Evolutionary conservation across 1,140 invertebrate genomes (phyloP).

Genomic region (Drosophila biarmipes): DNA sequence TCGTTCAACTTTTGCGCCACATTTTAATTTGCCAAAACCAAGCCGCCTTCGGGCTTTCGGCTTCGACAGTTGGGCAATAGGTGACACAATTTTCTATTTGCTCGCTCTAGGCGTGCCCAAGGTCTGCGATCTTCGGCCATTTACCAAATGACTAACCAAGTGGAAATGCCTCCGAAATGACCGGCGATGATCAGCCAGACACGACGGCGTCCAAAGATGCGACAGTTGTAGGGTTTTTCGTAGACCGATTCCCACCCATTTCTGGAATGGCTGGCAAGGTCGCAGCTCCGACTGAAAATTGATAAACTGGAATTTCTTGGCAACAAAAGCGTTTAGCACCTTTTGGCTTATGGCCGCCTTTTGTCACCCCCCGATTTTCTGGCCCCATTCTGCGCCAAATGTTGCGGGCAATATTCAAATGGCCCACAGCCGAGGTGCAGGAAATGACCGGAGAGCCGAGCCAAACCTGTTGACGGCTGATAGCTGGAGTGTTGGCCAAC

Average conservation of each 20-base stretch:
- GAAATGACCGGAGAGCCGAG: constrained; percentile 58
- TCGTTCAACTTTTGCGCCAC: constrained; percentile 54
- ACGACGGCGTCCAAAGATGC: constrained; percentile 54
- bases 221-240: constrained; percentile 35
- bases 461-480: constrained; percentile 57
- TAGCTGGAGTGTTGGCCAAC: constrained; percentile 50
- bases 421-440: constrained; percentile 44
- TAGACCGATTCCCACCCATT: constrained; percentile 20
- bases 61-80: constrained; percentile 50
- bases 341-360: constrained; percentile 36
- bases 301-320: constrained; percentile 57
- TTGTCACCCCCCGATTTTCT: constrained; percentile 37
- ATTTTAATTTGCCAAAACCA: constrained; percentile 30
- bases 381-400: constrained; percentile 46
- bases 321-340: constrained; percentile 61
- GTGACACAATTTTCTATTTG: constrained; percentile 70
- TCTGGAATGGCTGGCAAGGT: constrained; percentile 36
- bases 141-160: constrained; percentile 78
- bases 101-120: constrained; percentile 48
- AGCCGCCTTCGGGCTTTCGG: constrained; percentile 9
- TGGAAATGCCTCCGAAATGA: constrained; percentile 59
- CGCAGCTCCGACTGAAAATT: constrained; percentile 25
- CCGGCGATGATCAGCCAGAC: constrained; percentile 51
- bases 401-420: constrained; percentile 60
- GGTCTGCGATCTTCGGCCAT: constrained; percentile 45